Evolutionary conservation across 2,797 vertebrate species (phyloP), one percentile per base, ranked within the genome.

Genomic region (Periophthalmus magnuspinnatus): DNA sequence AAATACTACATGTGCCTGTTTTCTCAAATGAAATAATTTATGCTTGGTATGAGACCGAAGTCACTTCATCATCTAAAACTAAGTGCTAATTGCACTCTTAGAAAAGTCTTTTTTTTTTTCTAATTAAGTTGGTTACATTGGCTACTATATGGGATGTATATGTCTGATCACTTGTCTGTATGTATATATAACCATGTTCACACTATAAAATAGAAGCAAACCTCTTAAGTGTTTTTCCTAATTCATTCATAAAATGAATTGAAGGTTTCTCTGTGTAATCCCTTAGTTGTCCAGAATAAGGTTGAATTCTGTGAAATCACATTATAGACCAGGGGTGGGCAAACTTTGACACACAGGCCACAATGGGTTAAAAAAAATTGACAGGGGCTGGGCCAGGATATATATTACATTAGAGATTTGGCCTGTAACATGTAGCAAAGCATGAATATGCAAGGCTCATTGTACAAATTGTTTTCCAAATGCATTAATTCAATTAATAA

Each of bases 1-100:
- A 81, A 91, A 32, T 95, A 28, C 28, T 28, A 28, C 28, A 80
- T 91, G 92, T 96, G 95, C 95, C 95, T 95, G 94, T 96, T 96
- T 95, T 95, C 92, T 95, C 90, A 95, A 93, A 93, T 90, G 85
- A 81, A 17, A 93, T 94, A 93, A 73, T 79, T 86, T 68, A 78
- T 81, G 69, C 68, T 80, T 77, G 79, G 68, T 70, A 67, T 56
- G 79, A 75, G 8, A 21, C 28, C 19, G 2, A 66, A 22, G 33
- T 66, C 68, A 81, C 79, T 75, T 61, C 71, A 69, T 61, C 71
- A 69, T 68, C 67, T 76, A 80, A 48, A 67, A 60, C n/a, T 77
- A 86, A 85, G 80, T 85, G 83, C 81, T 89, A 70, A 83, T 74
- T 80, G 64, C 82, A 76, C 72, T 80, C 50, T 58, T 83, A 75